Percentiles rank a stretch among this genome's conserved stretches.
phyloP scores from a whole-genome alignment of 2,797 vertebrate genomes.

The Xenops minutus region DNA sequence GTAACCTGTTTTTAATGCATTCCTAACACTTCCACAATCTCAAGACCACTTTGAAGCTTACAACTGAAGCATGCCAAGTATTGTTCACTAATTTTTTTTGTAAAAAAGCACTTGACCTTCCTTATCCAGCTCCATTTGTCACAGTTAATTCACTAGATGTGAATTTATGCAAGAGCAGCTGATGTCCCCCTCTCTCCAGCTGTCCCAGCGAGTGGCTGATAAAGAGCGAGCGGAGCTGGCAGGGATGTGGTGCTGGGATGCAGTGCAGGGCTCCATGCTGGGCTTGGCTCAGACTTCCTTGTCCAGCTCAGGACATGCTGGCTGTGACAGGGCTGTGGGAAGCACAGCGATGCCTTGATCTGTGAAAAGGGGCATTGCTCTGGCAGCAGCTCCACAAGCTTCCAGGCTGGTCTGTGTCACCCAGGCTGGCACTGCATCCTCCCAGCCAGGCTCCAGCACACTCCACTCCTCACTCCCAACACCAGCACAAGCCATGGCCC shows the following conservation, averaged over 20 bases:
- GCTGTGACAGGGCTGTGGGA: no score
- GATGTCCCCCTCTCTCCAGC: neutral
- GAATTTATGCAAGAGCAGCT: neutral
- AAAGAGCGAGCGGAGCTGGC: neutral
- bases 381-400: neutral
- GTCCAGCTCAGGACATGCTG: neutral
- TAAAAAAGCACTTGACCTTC: neutral
- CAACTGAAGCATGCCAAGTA: neutral
- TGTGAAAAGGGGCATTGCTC: neutral
- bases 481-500: accelerated
- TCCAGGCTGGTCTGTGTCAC: neutral
- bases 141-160: neutral
- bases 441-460: neutral
- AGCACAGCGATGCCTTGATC: neutral
- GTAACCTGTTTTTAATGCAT: neutral
- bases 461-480: accelerated
- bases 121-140: neutral
- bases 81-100: neutral
- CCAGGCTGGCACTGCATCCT: neutral
- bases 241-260: neutral
- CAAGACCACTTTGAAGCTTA: neutral
- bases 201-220: neutral
- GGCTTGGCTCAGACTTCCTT: neutral
- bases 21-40: neutral
- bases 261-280: neutral